Base-by-base conservation (phyloP, 2,888 invertebrate genomes). In the Nycteola revayana region DNA sequence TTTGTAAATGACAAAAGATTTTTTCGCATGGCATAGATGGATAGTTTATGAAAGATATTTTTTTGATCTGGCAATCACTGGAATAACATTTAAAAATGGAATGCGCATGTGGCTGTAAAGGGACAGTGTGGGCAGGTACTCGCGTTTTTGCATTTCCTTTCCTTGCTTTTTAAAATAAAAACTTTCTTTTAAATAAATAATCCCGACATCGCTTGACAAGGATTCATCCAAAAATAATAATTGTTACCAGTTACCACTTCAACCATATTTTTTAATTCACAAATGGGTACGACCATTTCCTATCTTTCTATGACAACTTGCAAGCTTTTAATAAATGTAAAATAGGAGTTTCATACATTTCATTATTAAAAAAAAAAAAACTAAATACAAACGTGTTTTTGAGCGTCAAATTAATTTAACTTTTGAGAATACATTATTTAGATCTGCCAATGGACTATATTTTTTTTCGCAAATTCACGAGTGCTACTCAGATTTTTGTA, bases 131-230 rank as follows among this genome's bases (percentile, higher is more conserved):
- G 75, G 85, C 84, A 87, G 75, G 73, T 74, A 75, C 75, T 54
- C 62, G 62, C 63, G 83, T 88, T 87, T 88, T 88, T 88, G 86
- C 86, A 88, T 88, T 88, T 88, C 88, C 87, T 88, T 75, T 81
- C 82, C 82, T 57, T 52, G 64, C 81, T 88, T 88, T 88, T 88
- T 88, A 82, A 73, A 81, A 81, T 86, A 86, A 87, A 85, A 87
- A 88, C 88, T 88, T 88, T 87, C 88, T 88, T 87, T 82, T 84
- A 87, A 87, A 87, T 87, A 86, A 87, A 88, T 86, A 87, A 84
- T 82, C 82, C 82, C 72, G 76, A 80, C 83, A 71, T 69, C 60
- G 75, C 66, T 74, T 86, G 87, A 86, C 87, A 81, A 68, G 81
- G 83, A 80, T 84, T 80, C 80, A 77, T 74, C 69, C 75, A 75